phyloP scores from a whole-genome alignment of 1,140 invertebrate species.

The Bombus waltoni region DNA sequence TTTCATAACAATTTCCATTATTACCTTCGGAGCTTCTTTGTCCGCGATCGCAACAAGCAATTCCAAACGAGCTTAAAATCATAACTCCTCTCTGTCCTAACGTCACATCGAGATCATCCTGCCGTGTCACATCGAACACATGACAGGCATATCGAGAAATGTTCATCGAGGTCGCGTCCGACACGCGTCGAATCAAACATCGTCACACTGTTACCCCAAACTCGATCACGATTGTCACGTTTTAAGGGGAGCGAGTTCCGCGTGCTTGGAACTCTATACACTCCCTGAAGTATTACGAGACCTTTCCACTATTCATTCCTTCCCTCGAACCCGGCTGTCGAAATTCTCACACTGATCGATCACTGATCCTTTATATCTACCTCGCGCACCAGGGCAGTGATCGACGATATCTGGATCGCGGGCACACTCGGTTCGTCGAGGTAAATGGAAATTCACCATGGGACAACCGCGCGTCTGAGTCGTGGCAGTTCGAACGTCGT shows the following conservation, averaged over 20 bases:
- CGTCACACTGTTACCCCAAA: background rate
- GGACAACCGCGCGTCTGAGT: background rate
- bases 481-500: background rate
- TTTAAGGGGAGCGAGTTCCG: background rate
- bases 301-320: background rate
- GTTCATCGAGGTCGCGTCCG: background rate
- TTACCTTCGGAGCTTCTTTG: background rate
- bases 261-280: background rate
- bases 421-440: background rate
- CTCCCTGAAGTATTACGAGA: background rate
- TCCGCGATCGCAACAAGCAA: background rate
- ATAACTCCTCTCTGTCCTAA: background rate
- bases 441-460: background rate
- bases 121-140: background rate
- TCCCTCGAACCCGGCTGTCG: background rate
- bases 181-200: background rate
- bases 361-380: slow-evolving; percentile 16
- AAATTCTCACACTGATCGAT: background rate
- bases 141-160: background rate
- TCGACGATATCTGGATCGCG: slow-evolving; percentile 17
- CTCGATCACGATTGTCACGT: slow-evolving; percentile 25
- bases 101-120: background rate
- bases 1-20: background rate
- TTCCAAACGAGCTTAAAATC: background rate
- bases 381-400: slow-evolving; percentile 52